phyloP scores from a whole-genome alignment of 92 coral and sea anemone species.

The Ricordea florida region DNA sequence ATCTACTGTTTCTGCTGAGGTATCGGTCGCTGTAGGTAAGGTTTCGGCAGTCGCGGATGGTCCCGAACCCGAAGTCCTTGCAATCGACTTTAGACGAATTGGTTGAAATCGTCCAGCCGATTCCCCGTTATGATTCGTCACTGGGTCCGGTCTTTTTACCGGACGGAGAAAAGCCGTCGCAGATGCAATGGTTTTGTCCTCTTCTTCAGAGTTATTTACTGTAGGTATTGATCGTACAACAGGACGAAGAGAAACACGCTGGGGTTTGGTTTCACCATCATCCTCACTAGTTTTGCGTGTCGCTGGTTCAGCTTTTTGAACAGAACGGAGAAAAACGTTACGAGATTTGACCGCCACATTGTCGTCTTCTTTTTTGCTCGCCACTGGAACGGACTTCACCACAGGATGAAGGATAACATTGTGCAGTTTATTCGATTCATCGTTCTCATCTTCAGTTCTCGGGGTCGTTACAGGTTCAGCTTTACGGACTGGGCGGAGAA shows the following conservation, averaged over 20 bases:
- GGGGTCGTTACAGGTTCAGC: background rate
- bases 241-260: too few relatives aligned
- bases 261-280: too few relatives aligned
- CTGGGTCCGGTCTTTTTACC: too few relatives aligned
- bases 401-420: background rate
- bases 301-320: too few relatives aligned
- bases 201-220: too few relatives aligned
- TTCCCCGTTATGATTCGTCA: too few relatives aligned
- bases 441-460: background rate
- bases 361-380: background rate
- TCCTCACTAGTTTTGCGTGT: too few relatives aligned
- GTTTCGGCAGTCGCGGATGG: background rate
- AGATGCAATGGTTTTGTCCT: too few relatives aligned
- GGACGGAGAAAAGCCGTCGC: too few relatives aligned
- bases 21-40: background rate
- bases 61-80: background rate
- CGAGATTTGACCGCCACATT: too few relatives aligned
- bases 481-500: slow-evolving; percentile 22
- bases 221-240: too few relatives aligned
- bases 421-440: background rate
- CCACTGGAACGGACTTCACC: background rate
- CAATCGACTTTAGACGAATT: slow-evolving; percentile 24
- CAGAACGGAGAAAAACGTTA: too few relatives aligned
- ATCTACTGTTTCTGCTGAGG: background rate
- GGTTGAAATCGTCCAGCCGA: background rate